Percentiles rank a stretch among this genome's conserved stretches.
These are phyloP conservation scores for Aporrectodea caliginosa DNA, from an alignment of 1,140 invertebrate species.

Conservation along the genomic window DNA sequence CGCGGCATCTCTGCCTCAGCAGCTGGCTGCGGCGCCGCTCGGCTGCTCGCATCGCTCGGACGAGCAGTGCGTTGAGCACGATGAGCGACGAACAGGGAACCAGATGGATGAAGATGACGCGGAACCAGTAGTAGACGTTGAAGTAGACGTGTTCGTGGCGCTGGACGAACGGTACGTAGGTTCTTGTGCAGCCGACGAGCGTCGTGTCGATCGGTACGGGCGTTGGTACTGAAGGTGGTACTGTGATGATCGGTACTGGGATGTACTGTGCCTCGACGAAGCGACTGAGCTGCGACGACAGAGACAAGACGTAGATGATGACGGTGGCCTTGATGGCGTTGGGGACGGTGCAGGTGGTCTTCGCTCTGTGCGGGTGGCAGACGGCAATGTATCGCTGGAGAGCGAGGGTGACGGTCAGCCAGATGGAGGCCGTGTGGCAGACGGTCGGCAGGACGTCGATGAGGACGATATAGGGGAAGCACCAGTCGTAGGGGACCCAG, in stretches of 20 bases:
- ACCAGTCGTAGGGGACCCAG: neutral
- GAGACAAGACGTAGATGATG: neutral
- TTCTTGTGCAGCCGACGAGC: neutral
- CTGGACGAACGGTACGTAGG: constrained; percentile 31
- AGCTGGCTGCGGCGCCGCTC: constrained; percentile 68
- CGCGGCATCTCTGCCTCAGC: constrained; percentile 77
- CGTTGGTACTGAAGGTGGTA: neutral
- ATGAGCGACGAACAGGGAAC: constrained; percentile 83
- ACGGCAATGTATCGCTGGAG: neutral
- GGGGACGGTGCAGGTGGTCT: neutral
- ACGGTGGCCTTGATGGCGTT: neutral
- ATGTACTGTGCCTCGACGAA: neutral
- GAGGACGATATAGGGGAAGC: neutral
- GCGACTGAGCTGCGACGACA: neutral
- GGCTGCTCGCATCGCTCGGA: constrained; percentile 75
- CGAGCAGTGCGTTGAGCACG: constrained; percentile 80
- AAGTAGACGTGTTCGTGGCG: constrained; percentile 70
- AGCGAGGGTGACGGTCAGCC: neutral
- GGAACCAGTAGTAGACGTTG: constrained; percentile 74
- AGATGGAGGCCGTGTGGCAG: neutral
- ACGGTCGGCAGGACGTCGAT: neutral
- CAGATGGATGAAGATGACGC: constrained; percentile 84
- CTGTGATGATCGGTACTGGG: neutral
- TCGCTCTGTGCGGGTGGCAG: neutral
- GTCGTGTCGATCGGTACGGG: neutral